Percentiles rank a stretch among this genome's conserved stretches.
Conservation (phyloP, 2,113 vertebrate species). For the Centrocercus urophasianus region DNA sequence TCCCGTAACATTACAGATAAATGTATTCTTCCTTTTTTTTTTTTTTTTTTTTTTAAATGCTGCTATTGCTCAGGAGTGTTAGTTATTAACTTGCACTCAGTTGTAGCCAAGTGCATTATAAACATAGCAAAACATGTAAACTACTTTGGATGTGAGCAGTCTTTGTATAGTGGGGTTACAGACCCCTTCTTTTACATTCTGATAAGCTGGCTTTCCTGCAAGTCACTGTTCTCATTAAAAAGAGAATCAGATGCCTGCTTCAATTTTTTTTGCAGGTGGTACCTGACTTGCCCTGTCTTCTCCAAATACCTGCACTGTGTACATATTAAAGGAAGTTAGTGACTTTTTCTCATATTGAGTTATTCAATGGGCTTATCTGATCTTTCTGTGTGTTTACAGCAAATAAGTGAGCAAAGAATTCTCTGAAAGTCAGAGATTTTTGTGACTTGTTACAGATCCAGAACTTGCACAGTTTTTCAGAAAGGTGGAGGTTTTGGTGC, state of each 20-base stretch:
- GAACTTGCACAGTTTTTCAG: not conserved
- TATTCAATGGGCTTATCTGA: not conserved
- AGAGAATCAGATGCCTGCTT: not conserved
- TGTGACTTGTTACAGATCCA: not conserved
- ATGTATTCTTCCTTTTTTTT: not conserved
- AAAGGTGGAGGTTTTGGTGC: not conserved
- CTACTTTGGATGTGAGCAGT: not conserved
- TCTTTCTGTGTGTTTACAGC: not conserved
- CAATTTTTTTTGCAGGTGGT: not conserved
- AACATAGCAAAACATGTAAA: not conserved
- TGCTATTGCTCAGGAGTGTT: not conserved
- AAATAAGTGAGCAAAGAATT: not conserved
- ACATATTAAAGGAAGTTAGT: not conserved
- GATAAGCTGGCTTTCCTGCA: not conserved
- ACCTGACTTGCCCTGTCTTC: not conserved
- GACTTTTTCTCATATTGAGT: not conserved
- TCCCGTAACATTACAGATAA: not conserved
- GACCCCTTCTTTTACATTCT: not conserved
- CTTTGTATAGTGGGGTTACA: not conserved
- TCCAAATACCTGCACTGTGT: rapidly evolving
- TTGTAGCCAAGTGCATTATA: not conserved
- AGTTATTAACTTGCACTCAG: not conserved
- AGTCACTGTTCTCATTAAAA: not conserved
- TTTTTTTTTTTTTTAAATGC: not conserved
- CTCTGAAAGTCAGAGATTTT: not conserved